These are phyloP conservation scores for Agrenia bidenticulata DNA, from an alignment of 2,888 invertebrate genomes.

Conservation along the genomic window DNA sequence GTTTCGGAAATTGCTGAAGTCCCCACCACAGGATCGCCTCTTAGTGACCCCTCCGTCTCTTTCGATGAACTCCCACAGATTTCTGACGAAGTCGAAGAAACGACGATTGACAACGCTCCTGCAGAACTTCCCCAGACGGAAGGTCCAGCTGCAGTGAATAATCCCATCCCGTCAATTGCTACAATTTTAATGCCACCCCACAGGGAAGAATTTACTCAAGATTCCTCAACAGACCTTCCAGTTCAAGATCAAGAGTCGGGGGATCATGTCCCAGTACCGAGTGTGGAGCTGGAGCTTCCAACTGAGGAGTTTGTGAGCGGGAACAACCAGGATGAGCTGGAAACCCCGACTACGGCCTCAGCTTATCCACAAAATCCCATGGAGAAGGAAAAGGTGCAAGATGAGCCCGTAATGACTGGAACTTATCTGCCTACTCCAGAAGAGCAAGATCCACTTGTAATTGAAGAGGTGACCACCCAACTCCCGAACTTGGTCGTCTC, in stretches of 20 bases:
- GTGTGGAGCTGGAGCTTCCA: background rate
- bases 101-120: background rate
- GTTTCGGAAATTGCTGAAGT: slow-evolving; percentile 3
- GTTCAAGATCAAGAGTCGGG: no score
- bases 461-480: background rate
- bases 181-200: slow-evolving; percentile 1
- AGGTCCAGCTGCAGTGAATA: background rate
- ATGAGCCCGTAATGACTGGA: background rate
- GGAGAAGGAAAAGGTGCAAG: slow-evolving; percentile 1
- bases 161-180: background rate
- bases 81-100: background rate
- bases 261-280: no score
- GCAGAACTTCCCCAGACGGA: background rate
- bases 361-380: no score
- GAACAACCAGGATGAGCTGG: background rate
- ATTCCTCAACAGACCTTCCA: background rate
- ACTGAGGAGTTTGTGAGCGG: background rate
- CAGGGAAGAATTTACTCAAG: background rate
- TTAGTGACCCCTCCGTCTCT: no score
- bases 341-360: no score
- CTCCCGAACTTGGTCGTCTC: no score
- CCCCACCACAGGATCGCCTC: background rate
- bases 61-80: background rate
- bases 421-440: background rate
- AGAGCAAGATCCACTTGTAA: background rate